phyloP scores from a whole-genome alignment of 2,797 vertebrate species.

The Protonibea diacanthus region DNA sequence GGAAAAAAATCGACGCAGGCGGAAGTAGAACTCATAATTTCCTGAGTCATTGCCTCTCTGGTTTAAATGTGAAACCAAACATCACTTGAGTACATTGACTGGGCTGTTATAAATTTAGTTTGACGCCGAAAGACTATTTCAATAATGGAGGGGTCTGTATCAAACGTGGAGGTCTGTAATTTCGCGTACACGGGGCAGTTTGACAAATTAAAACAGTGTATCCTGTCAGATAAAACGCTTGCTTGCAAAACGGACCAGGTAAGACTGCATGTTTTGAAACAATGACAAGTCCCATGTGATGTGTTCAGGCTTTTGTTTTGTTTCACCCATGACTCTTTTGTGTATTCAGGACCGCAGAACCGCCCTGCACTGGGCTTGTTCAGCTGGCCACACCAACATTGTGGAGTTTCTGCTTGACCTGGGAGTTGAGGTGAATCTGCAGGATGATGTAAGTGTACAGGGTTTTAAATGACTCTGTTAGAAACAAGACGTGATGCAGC shows the following conservation, averaged over 20 bases:
- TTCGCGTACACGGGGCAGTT: constrained; percentile 90
- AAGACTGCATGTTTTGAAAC: constrained; percentile 24
- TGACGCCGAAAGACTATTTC: not conserved
- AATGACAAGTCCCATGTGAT: not conserved
- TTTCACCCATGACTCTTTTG: not conserved
- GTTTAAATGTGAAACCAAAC: constrained; percentile 43
- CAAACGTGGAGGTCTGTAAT: constrained; percentile 92
- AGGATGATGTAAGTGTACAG: constrained; percentile 89
- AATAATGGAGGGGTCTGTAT: constrained; percentile 88
- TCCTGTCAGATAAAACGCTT: constrained; percentile 88
- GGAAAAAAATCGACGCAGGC: not conserved
- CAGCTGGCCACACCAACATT: constrained; percentile 92
- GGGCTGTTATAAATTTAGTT: not conserved
- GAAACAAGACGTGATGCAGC: not conserved
- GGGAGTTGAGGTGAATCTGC: constrained; percentile 90
- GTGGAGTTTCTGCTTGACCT: constrained; percentile 91
- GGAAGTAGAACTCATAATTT: constrained; percentile 66
- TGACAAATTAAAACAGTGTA: constrained; percentile 86
- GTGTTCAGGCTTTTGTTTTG: rapidly evolving
- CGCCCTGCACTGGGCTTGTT: constrained; percentile 96
- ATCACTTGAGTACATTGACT: rapidly evolving
- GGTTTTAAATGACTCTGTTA: not conserved
- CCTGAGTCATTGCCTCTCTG: constrained; percentile 68
- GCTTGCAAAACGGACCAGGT: constrained; percentile 94
- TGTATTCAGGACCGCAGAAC: constrained; percentile 88